Percentiles rank a stretch among this genome's conserved stretches.
Conservation (phyloP, 2,888 invertebrate species). For the Mallateleia sp. region DNA sequence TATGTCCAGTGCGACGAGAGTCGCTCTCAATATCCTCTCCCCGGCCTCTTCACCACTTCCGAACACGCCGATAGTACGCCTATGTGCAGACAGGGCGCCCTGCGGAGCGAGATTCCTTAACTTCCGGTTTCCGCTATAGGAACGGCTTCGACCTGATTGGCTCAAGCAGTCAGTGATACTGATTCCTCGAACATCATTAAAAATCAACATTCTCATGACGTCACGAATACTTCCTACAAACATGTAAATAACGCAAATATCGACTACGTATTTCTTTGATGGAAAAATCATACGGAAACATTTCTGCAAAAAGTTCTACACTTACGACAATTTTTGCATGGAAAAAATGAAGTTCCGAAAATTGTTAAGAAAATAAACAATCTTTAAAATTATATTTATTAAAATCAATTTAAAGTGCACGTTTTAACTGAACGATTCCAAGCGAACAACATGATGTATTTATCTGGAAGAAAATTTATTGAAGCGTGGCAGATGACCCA, state of each 20-base stretch:
- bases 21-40: slow-evolving; percentile 89
- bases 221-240: too few relatives aligned
- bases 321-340: too few relatives aligned
- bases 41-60: slow-evolving; percentile 79
- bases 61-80: slow-evolving; percentile 76
- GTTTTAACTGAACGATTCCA: slow-evolving; percentile 14
- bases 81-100: slow-evolving; percentile 76
- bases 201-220: slow-evolving; percentile 15
- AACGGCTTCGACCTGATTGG: slow-evolving; percentile 86
- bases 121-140: slow-evolving; percentile 88
- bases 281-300: too few relatives aligned
- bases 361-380: slow-evolving; percentile 16
- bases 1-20: slow-evolving; percentile 89
- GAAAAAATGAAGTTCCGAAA: too few relatives aligned
- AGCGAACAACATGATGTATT: slow-evolving; percentile 16
- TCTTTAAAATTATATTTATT: not conserved
- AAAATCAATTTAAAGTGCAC: slow-evolving; percentile 20
- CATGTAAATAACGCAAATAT: too few relatives aligned
- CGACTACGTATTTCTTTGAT: too few relatives aligned
- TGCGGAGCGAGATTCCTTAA: slow-evolving; percentile 86
- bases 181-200: slow-evolving; percentile 52
- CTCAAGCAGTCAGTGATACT: slow-evolving; percentile 72
- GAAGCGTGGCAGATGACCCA: slow-evolving; percentile 43
- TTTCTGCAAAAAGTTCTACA: too few relatives aligned
- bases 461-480: slow-evolving; percentile 37